phyloP scores from a whole-genome alignment of 2,797 vertebrate genomes.

The Cebuella pygmaea region DNA sequence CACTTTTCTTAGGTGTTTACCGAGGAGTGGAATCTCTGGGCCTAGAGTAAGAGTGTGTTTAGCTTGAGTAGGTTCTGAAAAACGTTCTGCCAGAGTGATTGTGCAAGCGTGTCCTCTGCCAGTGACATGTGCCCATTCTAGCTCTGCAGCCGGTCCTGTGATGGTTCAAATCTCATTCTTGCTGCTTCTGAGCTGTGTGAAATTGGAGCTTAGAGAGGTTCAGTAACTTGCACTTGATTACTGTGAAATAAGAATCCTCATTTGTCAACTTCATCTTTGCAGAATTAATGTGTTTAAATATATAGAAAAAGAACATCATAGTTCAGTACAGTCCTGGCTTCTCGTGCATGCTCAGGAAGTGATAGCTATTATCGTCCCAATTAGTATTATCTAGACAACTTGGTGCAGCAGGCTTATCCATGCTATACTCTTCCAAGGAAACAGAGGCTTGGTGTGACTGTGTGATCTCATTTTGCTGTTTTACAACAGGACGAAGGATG shows the following conservation, averaged over 20 bases:
- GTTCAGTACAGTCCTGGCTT: not conserved
- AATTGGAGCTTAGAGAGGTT: not conserved
- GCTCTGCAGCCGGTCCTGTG: rapidly evolving
- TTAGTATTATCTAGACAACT: not conserved
- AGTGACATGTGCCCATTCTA: rapidly evolving
- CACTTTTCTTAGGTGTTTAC: not conserved
- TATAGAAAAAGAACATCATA: not conserved
- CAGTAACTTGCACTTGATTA: not conserved
- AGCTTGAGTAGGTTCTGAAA: not conserved
- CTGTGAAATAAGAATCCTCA: not conserved
- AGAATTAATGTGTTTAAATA: not conserved
- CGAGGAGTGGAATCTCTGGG: not conserved
- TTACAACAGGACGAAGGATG: not conserved
- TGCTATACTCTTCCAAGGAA: not conserved
- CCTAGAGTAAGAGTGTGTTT: not conserved
- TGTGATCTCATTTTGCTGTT: not conserved
- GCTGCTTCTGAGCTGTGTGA: not conserved
- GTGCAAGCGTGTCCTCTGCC: rapidly evolving
- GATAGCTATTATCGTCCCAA: no score
- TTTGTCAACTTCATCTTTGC: not conserved
- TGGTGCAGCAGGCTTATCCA: no score
- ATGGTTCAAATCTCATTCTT: not conserved
- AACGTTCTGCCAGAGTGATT: no score
- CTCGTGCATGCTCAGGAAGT: not conserved
- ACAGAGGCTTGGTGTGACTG: not conserved